Conservation (phyloP, 2,113 vertebrate species). For the Phaethon lepturus region DNA sequence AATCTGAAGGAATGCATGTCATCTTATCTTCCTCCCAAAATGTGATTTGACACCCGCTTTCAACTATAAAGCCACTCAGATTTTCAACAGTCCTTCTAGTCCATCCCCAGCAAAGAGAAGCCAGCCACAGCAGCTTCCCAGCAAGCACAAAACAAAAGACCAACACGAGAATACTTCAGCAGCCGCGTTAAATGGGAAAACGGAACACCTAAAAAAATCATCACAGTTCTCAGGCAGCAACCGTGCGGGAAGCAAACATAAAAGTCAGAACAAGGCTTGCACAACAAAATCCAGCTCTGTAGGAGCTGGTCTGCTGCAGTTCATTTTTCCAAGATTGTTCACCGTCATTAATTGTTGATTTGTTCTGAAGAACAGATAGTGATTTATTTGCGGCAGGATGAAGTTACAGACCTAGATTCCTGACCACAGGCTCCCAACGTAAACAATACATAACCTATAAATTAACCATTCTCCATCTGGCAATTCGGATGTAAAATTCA, state of each 20-base stretch:
- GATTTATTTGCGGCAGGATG: conserved; percentile 43
- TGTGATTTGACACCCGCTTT: neutral
- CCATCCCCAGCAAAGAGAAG: neutral
- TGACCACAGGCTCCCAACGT: conserved; percentile 18
- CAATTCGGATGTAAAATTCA: conserved; percentile 53
- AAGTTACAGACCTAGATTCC: conserved; percentile 56
- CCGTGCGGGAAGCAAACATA: neutral
- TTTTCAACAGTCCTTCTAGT: neutral
- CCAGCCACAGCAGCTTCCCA: neutral
- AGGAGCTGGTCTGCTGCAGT: neutral
- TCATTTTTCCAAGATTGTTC: neutral
- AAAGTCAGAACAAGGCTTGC: conserved; percentile 5
- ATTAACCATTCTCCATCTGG: conserved; percentile 45
- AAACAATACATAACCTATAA: conserved; percentile 43
- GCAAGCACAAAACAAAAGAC: conserved; percentile 51
- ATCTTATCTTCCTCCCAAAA: neutral
- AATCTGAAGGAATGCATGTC: neutral
- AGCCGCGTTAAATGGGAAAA: neutral
- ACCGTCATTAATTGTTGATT: conserved; percentile 34
- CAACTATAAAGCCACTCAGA: neutral
- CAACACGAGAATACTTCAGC: neutral
- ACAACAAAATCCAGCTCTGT: neutral
- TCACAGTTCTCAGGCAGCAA: neutral
- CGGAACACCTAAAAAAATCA: neutral
- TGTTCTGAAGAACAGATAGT: conserved; percentile 32